These are phyloP conservation scores for Drosophila flavopinicola DNA, from an alignment of 2,888 invertebrate genomes.

Conservation along the genomic window DNA sequence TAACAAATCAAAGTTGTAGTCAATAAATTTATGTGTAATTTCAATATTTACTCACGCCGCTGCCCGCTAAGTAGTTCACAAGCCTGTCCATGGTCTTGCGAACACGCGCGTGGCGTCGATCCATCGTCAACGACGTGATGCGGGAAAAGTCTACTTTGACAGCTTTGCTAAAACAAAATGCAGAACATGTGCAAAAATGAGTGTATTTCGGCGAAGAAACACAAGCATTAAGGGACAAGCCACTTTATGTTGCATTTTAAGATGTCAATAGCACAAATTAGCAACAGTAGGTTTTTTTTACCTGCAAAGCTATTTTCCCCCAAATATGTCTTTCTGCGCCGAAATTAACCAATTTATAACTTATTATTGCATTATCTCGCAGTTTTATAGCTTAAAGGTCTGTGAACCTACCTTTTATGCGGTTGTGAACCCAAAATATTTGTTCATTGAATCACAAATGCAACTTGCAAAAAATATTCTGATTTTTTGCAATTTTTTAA, in stretches of 20 bases:
- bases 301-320: neutral
- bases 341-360: neutral
- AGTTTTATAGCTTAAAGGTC: neutral
- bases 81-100: constrained; percentile 16
- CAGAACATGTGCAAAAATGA: no score
- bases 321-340: neutral
- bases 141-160: no score
- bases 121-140: no score
- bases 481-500: constrained; percentile 13
- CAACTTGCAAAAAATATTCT: constrained; percentile 32
- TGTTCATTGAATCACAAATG: neutral
- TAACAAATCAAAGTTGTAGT: neutral
- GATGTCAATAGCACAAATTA: neutral
- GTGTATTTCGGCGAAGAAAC: neutral
- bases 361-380: neutral
- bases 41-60: constrained; percentile 23
- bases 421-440: neutral
- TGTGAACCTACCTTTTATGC: neutral
- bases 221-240: neutral
- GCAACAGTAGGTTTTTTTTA: neutral
- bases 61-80: constrained; percentile 17
- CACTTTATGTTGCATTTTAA: neutral
- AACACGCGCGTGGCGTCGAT: constrained; percentile 14
- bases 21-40: no score
- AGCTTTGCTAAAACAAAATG: neutral